Percentiles rank a stretch among this genome's conserved stretches.
Evolutionary conservation across 2,113 vertebrate genomes (phyloP).

Genomic region (Campylorhamphus procurvoides): DNA sequence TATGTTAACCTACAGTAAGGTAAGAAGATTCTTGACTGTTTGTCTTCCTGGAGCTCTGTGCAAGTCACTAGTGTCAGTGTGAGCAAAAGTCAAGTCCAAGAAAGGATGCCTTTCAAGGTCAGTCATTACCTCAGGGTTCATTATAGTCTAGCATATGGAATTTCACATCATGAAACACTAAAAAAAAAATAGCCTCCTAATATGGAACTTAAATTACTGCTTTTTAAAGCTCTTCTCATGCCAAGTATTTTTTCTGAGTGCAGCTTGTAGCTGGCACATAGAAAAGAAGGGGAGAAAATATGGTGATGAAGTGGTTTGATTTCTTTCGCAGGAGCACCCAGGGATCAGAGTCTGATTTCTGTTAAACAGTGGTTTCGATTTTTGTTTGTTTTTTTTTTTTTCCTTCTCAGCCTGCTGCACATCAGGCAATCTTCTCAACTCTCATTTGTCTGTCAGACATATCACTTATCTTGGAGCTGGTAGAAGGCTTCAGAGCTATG

Average conservation of each 20-base stretch:
- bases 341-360: not conserved
- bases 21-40: not conserved
- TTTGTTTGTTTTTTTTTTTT: not conserved
- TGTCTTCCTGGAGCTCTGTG: not conserved
- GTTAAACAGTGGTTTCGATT: not conserved
- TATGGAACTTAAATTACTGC: not conserved
- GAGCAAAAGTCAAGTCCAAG: not conserved
- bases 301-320: not conserved
- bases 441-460: not conserved
- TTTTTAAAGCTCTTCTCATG: not conserved
- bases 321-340: not conserved
- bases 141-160: not conserved
- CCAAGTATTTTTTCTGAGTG: not conserved
- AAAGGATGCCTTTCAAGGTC: not conserved
- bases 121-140: not conserved
- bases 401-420: not conserved
- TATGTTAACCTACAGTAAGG: not conserved
- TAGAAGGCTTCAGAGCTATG: not conserved
- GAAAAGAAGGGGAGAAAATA: not conserved
- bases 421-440: not conserved
- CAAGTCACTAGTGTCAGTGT: not conserved
- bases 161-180: not conserved
- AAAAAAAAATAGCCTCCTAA: not conserved
- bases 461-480: not conserved
- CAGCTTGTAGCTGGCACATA: not conserved